Evolutionary conservation across 2,797 vertebrate genomes (phyloP).

Genomic region (Coluber constrictor): DNA sequence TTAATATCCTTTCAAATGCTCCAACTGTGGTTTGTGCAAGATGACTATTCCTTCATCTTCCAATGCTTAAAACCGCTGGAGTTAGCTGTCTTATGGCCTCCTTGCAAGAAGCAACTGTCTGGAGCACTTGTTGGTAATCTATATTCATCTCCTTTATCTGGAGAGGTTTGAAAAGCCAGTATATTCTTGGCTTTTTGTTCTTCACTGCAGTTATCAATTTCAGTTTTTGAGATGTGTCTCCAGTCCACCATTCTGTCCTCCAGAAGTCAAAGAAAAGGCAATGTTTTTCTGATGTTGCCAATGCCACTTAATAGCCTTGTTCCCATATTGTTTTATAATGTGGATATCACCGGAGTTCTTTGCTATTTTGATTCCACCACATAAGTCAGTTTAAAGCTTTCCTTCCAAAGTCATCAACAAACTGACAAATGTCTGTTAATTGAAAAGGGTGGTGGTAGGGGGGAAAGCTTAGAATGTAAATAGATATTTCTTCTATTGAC

Average conservation of each 20-base stretch:
- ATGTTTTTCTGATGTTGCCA: neutral
- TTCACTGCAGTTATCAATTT: neutral
- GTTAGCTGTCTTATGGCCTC: no score
- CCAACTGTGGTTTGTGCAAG: neutral
- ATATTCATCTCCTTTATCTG: neutral
- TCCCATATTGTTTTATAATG: neutral
- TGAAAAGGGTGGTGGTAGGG: neutral
- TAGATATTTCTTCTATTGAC: neutral
- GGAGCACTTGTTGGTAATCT: neutral
- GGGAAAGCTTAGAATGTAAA: neutral
- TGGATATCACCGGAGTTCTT: neutral
- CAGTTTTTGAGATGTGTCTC: neutral
- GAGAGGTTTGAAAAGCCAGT: neutral
- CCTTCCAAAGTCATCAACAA: neutral
- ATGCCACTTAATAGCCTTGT: neutral
- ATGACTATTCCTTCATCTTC: neutral
- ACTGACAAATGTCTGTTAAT: neutral
- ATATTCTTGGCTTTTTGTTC: neutral
- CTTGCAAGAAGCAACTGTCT: neutral
- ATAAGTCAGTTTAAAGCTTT: neutral
- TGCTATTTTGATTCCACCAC: neutral
- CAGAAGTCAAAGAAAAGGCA: neutral
- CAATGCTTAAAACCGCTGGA: neutral
- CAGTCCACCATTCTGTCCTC: neutral
- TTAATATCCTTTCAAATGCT: neutral